Evolutionary conservation across 2,113 vertebrate species (phyloP).

Genomic region (Anarhynchus alexandrinus): DNA sequence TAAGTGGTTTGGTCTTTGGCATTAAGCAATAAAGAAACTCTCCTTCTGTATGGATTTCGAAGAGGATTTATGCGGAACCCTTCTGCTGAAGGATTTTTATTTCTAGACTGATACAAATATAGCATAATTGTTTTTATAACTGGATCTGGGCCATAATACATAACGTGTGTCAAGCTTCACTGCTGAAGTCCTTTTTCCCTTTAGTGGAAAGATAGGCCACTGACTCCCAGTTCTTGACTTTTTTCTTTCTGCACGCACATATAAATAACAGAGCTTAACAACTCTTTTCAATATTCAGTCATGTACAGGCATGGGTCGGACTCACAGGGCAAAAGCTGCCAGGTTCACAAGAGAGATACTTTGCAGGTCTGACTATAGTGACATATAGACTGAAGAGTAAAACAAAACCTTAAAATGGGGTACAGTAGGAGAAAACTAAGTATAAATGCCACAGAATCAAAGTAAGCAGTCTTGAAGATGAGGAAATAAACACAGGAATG

Average conservation of each 20-base stretch:
- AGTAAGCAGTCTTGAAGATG: background rate
- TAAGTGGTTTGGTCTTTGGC: background rate
- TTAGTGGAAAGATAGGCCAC: background rate
- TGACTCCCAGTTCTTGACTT: background rate
- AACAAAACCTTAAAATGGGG: background rate
- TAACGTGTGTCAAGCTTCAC: background rate
- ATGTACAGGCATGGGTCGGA: background rate
- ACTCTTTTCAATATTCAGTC: background rate
- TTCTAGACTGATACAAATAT: background rate
- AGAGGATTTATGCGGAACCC: background rate
- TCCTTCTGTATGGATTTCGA: background rate
- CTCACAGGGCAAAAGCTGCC: background rate
- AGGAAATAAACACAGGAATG: conserved; percentile 6
- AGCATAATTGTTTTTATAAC: background rate
- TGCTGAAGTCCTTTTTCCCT: background rate
- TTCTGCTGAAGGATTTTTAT: background rate
- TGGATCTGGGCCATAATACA: background rate
- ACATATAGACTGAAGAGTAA: background rate
- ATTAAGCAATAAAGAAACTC: background rate
- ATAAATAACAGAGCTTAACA: background rate
- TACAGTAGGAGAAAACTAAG: background rate
- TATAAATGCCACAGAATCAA: background rate
- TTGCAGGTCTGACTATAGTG: background rate
- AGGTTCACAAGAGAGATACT: background rate
- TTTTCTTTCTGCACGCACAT: background rate